A percentile compares a stretch with the other conserved stretches of the same genome.
Conservation (phyloP, 2,888 invertebrate genomes). For the Acholoe squamosa region DNA sequence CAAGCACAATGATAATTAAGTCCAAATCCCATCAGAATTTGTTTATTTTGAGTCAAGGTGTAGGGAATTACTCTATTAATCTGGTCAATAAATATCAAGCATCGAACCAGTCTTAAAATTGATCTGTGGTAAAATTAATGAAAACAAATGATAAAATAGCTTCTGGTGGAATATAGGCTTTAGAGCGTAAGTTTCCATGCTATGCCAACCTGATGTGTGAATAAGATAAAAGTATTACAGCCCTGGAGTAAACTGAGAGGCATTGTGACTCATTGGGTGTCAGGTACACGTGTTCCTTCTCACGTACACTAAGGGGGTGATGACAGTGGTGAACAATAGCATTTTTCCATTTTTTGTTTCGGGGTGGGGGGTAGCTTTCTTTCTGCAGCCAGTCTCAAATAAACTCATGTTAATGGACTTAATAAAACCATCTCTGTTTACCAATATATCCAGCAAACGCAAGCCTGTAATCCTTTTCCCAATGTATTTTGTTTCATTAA, state of each 20-base stretch:
- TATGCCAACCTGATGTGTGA: background rate
- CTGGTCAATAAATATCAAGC: too few species aligned
- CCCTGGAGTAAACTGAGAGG: background rate
- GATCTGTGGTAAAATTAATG: too few species aligned
- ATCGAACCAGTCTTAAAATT: too few species aligned
- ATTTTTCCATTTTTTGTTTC: background rate
- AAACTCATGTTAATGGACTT: constrained; percentile 11
- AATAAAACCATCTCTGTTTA: background rate
- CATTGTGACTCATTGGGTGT: constrained; percentile 31
- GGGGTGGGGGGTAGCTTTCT: too few species aligned
- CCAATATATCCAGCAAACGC: background rate
- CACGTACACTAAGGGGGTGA: constrained; percentile 3
- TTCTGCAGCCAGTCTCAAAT: background rate
- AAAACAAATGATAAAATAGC: background rate
- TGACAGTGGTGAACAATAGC: constrained; percentile 9
- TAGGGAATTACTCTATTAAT: too few species aligned
- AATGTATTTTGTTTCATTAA: constrained; percentile 40
- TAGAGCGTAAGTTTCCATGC: background rate
- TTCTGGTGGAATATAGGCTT: background rate
- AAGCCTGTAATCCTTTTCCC: background rate
- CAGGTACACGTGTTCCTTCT: constrained; percentile 41
- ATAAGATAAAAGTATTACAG: background rate
- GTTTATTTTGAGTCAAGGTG: too few species aligned
- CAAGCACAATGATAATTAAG: background rate
- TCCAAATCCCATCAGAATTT: too few species aligned